phyloP scores from a whole-genome alignment of 2,888 invertebrate species.

The Leptothorax acervorum region DNA sequence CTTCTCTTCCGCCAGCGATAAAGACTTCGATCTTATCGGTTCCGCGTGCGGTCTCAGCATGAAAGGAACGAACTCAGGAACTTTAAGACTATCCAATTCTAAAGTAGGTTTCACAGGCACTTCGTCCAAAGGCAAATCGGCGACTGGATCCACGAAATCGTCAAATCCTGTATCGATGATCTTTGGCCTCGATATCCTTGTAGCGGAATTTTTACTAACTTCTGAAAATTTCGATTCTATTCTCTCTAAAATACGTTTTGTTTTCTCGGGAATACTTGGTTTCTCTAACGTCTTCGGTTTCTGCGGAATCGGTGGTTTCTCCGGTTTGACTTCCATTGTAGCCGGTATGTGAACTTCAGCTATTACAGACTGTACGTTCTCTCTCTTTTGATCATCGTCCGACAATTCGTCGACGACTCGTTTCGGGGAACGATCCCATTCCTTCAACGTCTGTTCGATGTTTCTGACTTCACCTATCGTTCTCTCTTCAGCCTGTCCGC shows the following conservation, averaged over 20 bases:
- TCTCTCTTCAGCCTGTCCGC: constrained; percentile 37
- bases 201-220: constrained; percentile 78
- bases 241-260: constrained; percentile 83
- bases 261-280: constrained; percentile 84
- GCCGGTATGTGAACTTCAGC: constrained; percentile 31
- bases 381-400: constrained; percentile 23
- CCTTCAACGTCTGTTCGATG: not conserved
- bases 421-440: constrained; percentile 2
- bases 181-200: constrained; percentile 79
- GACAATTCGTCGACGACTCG: constrained; percentile 9
- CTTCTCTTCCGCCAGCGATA: constrained; percentile 84
- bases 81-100: constrained; percentile 83
- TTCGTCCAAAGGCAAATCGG: constrained; percentile 84
- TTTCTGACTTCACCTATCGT: constrained; percentile 61
- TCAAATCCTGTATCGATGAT: constrained; percentile 84
- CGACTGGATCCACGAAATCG: constrained; percentile 85
- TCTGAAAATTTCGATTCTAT: constrained; percentile 83
- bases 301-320: constrained; percentile 73
- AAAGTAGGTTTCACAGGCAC: constrained; percentile 83
- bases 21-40: constrained; percentile 82
- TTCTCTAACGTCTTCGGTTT: constrained; percentile 79
- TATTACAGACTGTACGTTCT: constrained; percentile 25
- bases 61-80: constrained; percentile 84
- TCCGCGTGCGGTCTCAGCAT: constrained; percentile 83
- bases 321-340: constrained; percentile 45